Conservation (phyloP, 2,113 vertebrate genomes). For the Cyrtonyx montezumae region DNA sequence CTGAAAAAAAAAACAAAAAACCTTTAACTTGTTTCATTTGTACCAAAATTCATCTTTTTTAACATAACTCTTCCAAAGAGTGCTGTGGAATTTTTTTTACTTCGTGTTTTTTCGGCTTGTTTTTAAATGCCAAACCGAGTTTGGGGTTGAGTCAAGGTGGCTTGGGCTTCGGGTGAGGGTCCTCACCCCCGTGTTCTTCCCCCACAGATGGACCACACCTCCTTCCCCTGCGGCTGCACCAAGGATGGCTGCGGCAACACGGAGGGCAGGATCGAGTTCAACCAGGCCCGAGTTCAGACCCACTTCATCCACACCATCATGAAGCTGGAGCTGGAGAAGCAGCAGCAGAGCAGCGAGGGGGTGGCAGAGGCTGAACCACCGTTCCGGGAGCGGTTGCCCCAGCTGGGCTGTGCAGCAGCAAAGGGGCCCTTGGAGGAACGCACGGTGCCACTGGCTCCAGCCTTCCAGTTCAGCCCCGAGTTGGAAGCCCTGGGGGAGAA, state of each 20-base stretch:
- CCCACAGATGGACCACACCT: conserved; percentile 93
- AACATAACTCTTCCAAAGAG: neutral
- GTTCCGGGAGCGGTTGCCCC: neutral
- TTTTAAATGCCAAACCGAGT: neutral
- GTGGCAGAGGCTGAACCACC: conserved; percentile 26
- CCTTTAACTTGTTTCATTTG: neutral
- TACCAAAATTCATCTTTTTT: neutral
- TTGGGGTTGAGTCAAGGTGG: accelerated
- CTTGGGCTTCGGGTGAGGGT: neutral
- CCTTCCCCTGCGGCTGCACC: conserved; percentile 95
- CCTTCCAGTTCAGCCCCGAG: conserved; percentile 85
- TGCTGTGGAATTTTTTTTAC: too few relatives aligned
- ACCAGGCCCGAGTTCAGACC: conserved; percentile 92
- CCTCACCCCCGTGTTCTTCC: neutral
- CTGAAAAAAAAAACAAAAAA: neutral
- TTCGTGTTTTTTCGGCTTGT: neutral
- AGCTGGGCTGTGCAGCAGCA: neutral
- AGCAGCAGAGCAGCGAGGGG: conserved; percentile 64
- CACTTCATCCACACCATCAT: conserved; percentile 97
- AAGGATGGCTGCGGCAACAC: conserved; percentile 93
- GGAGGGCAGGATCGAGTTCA: conserved; percentile 93
- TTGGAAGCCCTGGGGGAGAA: conserved; percentile 81
- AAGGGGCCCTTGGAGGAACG: conserved; percentile 60
- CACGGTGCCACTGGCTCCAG: conserved; percentile 52
- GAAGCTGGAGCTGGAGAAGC: conserved; percentile 91